phyloP scores from a whole-genome alignment of 2,888 invertebrate species.

The Notodonta ziczac region DNA sequence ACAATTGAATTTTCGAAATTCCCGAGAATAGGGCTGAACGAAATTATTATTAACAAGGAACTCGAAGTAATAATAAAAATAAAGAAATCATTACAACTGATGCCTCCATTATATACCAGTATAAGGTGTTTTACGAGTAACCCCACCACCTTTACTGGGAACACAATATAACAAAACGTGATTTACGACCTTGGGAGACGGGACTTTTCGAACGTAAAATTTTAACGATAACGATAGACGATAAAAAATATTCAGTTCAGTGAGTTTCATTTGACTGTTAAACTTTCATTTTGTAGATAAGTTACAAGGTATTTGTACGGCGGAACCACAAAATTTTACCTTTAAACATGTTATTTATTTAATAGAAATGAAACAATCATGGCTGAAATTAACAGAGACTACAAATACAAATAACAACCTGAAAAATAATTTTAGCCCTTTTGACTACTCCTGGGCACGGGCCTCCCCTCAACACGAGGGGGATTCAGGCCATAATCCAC shows the following conservation, averaged over 20 bases:
- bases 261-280: constrained; percentile 18
- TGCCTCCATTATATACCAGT: not conserved
- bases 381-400: no score
- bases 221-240: constrained; percentile 13
- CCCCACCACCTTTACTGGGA: not conserved
- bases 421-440: no score
- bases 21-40: not conserved
- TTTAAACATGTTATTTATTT: no score
- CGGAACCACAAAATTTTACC: not conserved
- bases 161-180: constrained; percentile 11
- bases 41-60: not conserved
- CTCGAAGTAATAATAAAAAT: not conserved
- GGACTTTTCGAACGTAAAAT: constrained; percentile 11
- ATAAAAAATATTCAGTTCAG: constrained; percentile 36
- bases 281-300: constrained; percentile 25
- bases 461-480: no score
- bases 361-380: no score
- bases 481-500: no score
- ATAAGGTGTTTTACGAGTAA: not conserved
- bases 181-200: constrained; percentile 8
- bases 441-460: no score
- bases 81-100: not conserved
- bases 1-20: no score
- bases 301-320: constrained; percentile 5
- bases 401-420: no score